These are phyloP conservation scores for Falcunculus frontatus DNA, from an alignment of 2,113 vertebrate species.

Conservation along the genomic window DNA sequence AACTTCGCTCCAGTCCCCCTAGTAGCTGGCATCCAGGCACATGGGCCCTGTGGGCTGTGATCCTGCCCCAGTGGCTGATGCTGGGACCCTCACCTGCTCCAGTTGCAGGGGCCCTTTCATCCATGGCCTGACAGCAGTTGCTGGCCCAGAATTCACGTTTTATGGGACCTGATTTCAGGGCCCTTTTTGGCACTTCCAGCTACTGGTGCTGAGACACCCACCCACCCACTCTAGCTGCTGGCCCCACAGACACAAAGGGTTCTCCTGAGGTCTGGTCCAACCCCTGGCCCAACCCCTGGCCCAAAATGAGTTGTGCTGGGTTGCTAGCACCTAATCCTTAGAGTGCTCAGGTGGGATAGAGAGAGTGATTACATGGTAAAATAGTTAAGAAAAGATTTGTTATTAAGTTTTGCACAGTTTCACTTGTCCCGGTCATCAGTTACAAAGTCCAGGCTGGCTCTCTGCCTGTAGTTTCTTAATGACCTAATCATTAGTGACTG, in stretches of 20 bases:
- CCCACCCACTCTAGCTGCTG: not conserved
- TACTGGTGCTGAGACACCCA: not conserved
- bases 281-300: not conserved
- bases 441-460: not conserved
- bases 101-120: not conserved
- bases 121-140: not conserved
- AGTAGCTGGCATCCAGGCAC: not conserved
- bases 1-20: not conserved
- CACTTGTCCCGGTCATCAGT: not conserved
- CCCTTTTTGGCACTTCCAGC: not conserved
- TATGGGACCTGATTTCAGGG: not conserved
- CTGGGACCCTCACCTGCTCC: not conserved
- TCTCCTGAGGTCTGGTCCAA: not conserved
- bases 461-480: not conserved
- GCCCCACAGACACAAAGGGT: not conserved
- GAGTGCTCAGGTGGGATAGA: fast-evolving
- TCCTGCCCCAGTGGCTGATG: not conserved
- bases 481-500: not conserved
- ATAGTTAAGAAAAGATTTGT: not conserved
- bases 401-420: not conserved
- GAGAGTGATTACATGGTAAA: fast-evolving
- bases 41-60: not conserved
- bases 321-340: not conserved
- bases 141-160: not conserved
- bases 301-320: fast-evolving